Conservation (phyloP, 2,888 invertebrate species). For the Drosophila fungiperda region DNA sequence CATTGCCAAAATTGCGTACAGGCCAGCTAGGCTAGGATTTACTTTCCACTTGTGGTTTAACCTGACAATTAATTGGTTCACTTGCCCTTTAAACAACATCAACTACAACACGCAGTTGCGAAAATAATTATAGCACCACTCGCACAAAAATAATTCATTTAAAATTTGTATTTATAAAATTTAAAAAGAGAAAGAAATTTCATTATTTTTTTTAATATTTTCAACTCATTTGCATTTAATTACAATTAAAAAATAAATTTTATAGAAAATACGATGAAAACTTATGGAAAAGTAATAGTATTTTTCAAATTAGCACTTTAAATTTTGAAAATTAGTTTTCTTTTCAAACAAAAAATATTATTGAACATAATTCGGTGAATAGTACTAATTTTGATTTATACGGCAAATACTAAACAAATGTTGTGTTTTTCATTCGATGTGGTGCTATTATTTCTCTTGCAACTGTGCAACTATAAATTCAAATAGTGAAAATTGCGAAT, state of each 20-base stretch:
- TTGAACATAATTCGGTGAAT: too few species aligned
- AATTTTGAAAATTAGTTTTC: background rate
- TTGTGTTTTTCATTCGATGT: background rate
- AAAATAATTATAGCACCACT: background rate
- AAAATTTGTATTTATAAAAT: background rate
- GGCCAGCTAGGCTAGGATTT: slow-evolving; percentile 21
- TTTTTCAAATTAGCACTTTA: background rate
- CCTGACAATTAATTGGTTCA: slow-evolving; percentile 77
- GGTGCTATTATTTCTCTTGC: background rate
- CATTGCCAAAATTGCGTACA: slow-evolving; percentile 54
- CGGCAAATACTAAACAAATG: background rate
- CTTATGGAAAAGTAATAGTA: too few species aligned
- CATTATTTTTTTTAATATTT: too few species aligned
- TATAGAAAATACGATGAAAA: too few species aligned
- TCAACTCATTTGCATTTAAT: too few species aligned
- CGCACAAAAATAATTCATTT: background rate
- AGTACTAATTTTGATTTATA: too few species aligned
- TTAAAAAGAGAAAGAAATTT: background rate
- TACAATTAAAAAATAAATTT: background rate
- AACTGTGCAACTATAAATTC: background rate
- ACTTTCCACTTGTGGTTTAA: slow-evolving; percentile 37
- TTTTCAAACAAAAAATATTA: too few species aligned
- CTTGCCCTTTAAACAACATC: slow-evolving; percentile 41
- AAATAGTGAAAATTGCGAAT: background rate
- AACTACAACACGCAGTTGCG: background rate